Conservation (phyloP, 2,888 invertebrate species). For the Drosophila aldrichi region DNA sequence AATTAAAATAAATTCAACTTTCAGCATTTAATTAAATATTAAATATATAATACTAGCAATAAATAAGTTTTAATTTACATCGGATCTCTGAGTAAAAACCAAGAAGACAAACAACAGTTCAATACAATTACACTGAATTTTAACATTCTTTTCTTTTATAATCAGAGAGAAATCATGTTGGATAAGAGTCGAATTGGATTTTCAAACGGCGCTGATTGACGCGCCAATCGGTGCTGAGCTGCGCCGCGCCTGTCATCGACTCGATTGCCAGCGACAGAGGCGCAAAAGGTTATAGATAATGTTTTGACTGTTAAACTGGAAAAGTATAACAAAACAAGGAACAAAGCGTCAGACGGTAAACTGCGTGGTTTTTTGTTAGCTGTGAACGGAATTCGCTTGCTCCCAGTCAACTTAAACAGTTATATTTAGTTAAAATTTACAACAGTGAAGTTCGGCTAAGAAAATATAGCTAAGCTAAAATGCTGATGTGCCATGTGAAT, state of each 20-base stretch:
- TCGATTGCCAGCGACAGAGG: constrained; percentile 42
- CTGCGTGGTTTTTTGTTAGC: constrained; percentile 69
- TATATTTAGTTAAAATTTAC: constrained; percentile 77
- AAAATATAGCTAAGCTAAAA: constrained; percentile 36
- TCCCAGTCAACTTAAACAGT: constrained; percentile 60
- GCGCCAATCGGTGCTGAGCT: constrained; percentile 34
- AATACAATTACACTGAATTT: no score
- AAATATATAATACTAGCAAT: no score
- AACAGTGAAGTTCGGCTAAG: constrained; percentile 54
- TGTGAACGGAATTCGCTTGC: constrained; percentile 51
- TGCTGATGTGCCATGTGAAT: constrained; percentile 47
- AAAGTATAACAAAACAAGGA: constrained; percentile 80
- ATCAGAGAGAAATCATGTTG: neutral
- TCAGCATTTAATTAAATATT: no score
- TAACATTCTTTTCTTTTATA: neutral
- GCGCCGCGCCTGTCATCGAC: constrained; percentile 36
- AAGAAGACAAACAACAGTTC: no score
- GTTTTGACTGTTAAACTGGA: constrained; percentile 73
- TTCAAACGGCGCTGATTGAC: neutral
- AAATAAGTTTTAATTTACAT: no score
- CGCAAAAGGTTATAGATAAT: constrained; percentile 79
- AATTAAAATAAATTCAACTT: neutral
- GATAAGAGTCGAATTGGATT: neutral
- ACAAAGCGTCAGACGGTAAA: constrained; percentile 68
- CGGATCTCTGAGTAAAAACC: no score